phyloP scores from a whole-genome alignment of 2,113 vertebrate species.

The Crotalus horridus region DNA sequence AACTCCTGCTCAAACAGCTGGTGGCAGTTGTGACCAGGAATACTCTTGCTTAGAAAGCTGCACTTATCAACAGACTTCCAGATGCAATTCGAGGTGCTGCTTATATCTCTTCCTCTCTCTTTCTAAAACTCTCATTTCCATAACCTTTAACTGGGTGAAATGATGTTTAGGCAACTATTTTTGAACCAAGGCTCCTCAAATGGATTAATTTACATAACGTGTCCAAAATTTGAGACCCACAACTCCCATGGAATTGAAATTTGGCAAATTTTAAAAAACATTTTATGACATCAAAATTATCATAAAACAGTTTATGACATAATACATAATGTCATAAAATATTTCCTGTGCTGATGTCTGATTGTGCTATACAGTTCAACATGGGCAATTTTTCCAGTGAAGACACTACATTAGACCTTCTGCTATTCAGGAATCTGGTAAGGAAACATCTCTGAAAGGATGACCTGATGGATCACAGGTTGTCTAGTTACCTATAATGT shows the following conservation, averaged over 20 bases:
- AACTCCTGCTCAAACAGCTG: not conserved
- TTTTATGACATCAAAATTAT: not conserved
- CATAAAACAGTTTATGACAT: not conserved
- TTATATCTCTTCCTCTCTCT: not conserved
- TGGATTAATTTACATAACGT: too few relatives aligned
- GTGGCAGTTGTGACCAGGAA: not conserved
- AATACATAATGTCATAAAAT: not conserved
- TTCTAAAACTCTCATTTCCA: not conserved
- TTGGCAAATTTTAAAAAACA: not conserved
- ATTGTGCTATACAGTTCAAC: not conserved
- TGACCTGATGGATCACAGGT: not conserved
- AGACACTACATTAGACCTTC: not conserved
- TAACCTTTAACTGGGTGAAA: not conserved
- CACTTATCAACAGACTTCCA: not conserved
- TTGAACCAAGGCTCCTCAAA: not conserved
- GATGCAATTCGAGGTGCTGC: not conserved
- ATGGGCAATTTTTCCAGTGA: not conserved
- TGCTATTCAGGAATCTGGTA: not conserved
- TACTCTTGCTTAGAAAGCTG: not conserved
- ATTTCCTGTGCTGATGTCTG: not conserved
- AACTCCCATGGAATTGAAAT: not conserved
- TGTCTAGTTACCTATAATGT: not conserved
- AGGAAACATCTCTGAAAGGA: not conserved
- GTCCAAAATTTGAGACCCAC: not conserved
- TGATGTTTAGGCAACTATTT: not conserved